Conservation (phyloP, 2,888 invertebrate genomes). For the Nipponacmea schrenckii region DNA sequence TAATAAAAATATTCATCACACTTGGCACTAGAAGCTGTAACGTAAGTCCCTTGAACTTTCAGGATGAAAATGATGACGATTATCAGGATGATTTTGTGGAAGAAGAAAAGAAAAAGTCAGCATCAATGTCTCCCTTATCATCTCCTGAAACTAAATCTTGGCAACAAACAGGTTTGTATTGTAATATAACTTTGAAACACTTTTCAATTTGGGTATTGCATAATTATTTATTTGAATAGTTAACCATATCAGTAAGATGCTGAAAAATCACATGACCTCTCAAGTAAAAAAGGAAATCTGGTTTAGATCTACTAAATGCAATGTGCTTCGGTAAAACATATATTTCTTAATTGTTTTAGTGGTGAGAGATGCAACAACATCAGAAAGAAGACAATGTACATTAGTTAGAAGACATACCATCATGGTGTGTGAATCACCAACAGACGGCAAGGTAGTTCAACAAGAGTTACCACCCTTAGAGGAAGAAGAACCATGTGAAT, state of each 20-base stretch:
- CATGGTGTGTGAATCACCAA: constrained; percentile 58
- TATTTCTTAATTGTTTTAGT: constrained; percentile 16
- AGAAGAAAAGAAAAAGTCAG: background rate
- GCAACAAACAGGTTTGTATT: background rate
- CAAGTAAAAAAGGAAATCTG: too few species aligned
- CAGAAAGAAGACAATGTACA: constrained; percentile 18
- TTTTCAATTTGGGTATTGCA: too few species aligned
- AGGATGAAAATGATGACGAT: too few species aligned
- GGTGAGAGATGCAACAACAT: constrained; percentile 17
- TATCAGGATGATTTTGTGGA: background rate
- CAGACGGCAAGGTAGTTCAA: constrained; percentile 31
- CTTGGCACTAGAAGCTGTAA: too few species aligned
- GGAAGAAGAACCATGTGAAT: constrained; percentile 24
- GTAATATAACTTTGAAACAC: too few species aligned
- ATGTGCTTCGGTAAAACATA: too few species aligned
- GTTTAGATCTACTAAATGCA: too few species aligned
- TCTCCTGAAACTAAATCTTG: background rate
- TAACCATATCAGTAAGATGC: too few species aligned
- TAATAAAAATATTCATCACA: too few species aligned
- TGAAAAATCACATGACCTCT: too few species aligned
- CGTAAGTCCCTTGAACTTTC: too few species aligned
- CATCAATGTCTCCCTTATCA: background rate
- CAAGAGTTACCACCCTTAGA: constrained; percentile 34
- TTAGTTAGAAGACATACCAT: constrained; percentile 58
- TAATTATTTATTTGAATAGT: too few species aligned